These are phyloP conservation scores for Tachyglossus aculeatus DNA, from an alignment of 2,797 vertebrate species.

Conservation along the genomic window DNA sequence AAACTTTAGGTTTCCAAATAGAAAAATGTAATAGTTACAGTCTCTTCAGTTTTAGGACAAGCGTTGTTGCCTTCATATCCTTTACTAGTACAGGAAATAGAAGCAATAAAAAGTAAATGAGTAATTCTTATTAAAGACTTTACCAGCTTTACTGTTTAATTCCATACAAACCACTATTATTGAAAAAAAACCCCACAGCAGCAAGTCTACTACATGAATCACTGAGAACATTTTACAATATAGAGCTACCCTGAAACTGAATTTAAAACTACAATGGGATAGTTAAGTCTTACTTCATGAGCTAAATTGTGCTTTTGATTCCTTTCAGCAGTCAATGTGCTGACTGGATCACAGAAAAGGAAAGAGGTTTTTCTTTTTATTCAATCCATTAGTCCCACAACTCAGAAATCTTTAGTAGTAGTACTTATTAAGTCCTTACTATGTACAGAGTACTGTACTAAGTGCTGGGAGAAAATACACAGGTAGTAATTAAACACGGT, in stretches of 20 bases:
- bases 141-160: neutral
- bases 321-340: conserved; percentile 10
- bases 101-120: neutral
- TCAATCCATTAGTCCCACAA: neutral
- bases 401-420: neutral
- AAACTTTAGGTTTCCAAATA: too few relatives aligned
- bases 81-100: neutral
- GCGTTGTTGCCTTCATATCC: too few relatives aligned
- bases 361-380: conserved; percentile 24
- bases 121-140: neutral
- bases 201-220: neutral
- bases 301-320: conserved; percentile 23
- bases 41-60: too few relatives aligned
- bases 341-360: neutral
- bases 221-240: conserved; percentile 4
- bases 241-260: conserved; percentile 3
- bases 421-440: too few relatives aligned
- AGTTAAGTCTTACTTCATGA: conserved; percentile 13
- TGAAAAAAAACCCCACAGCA: neutral
- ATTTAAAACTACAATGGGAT: conserved; percentile 14
- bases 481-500: too few relatives aligned
- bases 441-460: too few relatives aligned
- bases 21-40: too few relatives aligned
- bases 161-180: neutral
- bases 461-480: too few relatives aligned